Evolutionary conservation across 2,797 vertebrate genomes (phyloP).

Genomic region (Sebastes reedi): DNA sequence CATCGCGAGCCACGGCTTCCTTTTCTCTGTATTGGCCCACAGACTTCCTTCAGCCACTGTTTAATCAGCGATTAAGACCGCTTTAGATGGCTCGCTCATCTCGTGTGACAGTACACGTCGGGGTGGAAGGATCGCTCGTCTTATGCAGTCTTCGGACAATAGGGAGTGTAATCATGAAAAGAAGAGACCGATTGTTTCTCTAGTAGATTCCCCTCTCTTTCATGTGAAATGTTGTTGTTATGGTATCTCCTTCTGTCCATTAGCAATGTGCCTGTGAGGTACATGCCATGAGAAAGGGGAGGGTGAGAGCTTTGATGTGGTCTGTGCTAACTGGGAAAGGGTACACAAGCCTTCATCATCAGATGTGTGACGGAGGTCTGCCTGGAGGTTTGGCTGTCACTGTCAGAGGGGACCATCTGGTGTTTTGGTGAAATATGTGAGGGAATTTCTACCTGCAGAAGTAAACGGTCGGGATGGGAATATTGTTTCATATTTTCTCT

Average conservation of each 20-base stretch:
- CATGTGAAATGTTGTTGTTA: constrained; percentile 69
- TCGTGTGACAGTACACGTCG: constrained; percentile 77
- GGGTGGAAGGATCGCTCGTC: constrained; percentile 54
- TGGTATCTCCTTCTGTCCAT: constrained; percentile 66
- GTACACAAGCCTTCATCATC: constrained; percentile 70
- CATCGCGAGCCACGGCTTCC: constrained; percentile 54
- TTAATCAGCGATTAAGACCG: constrained; percentile 77
- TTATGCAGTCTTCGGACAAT: constrained; percentile 53
- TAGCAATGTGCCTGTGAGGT: constrained; percentile 65
- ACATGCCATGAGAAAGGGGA: constrained; percentile 23
- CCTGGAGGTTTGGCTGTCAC: constrained; percentile 63
- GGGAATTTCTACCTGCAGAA: constrained; percentile 48
- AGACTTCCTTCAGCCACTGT: constrained; percentile 69
- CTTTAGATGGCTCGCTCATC: constrained; percentile 59
- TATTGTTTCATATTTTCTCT: background rate
- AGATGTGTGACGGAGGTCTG: constrained; percentile 60
- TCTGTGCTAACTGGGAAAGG: constrained; percentile 52
- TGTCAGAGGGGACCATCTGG: constrained; percentile 73
- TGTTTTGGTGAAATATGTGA: constrained; percentile 56
- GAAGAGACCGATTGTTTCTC: constrained; percentile 56
- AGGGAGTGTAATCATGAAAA: constrained; percentile 37
- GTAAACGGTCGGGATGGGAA: background rate
- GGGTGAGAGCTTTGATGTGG: constrained; percentile 70
- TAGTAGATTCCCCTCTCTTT: constrained; percentile 51
- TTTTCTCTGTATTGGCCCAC: constrained; percentile 43